Conservation (phyloP, 2,797 vertebrate genomes). For the Myotis vivesi region DNA sequence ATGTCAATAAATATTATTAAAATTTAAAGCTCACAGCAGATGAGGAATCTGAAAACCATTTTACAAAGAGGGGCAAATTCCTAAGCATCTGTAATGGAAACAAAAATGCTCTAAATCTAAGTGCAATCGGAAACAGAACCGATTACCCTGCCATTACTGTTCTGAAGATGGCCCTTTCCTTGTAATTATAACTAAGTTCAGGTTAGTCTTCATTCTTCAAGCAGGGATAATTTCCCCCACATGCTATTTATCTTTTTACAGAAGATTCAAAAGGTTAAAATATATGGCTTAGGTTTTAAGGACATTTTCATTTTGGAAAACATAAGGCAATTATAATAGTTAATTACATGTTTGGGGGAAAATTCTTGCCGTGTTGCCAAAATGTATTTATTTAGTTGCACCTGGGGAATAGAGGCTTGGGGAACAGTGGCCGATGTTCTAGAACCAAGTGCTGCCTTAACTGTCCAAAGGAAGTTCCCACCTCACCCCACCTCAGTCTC, state of each 20-base stretch:
- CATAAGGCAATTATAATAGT: constrained; percentile 22
- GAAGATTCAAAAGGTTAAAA: constrained; percentile 52
- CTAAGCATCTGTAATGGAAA: constrained; percentile 44
- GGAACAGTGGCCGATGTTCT: not conserved
- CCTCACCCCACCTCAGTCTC: not conserved
- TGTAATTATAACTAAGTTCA: constrained; percentile 57
- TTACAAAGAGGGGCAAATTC: constrained; percentile 7
- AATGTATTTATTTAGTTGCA: not conserved
- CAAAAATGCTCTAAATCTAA: constrained; percentile 9
- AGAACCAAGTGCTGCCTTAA: not conserved
- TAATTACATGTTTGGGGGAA: constrained; percentile 12
- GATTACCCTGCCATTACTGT: constrained; percentile 9
- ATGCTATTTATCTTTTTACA: constrained; percentile 41
- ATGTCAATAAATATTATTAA: constrained; percentile 3
- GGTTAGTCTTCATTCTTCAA: constrained; percentile 51
- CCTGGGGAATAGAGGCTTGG: not conserved
- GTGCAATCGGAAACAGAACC: not conserved
- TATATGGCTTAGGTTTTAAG: constrained; percentile 58
- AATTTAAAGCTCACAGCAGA: constrained; percentile 36
- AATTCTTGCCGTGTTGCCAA: constrained; percentile 47
- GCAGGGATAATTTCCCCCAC: not conserved
- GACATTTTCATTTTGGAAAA: constrained; percentile 62
- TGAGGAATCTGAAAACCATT: constrained; percentile 46
- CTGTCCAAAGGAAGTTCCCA: not conserved
- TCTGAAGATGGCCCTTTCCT: constrained; percentile 20